phyloP scores from a whole-genome alignment of 1,140 invertebrate genomes.

The Diabrotica undecimpunctata region DNA sequence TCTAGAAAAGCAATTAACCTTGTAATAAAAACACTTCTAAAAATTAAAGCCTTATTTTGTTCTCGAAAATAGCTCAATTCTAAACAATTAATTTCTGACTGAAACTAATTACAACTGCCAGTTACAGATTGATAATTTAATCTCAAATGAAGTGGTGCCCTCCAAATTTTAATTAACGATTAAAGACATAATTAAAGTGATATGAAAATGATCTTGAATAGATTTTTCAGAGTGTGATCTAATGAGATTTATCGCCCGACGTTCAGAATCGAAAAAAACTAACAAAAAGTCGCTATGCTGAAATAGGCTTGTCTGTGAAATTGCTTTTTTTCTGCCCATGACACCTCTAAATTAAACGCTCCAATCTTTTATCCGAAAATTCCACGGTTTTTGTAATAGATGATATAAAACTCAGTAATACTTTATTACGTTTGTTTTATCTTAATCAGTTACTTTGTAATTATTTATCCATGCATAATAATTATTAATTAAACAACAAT shows the following conservation, averaged over 20 bases:
- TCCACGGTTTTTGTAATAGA: no score
- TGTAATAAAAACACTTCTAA: not conserved
- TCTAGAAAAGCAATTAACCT: no score
- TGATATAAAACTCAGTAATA: no score
- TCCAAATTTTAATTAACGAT: conserved; percentile 3
- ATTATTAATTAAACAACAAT: no score
- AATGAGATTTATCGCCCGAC: conserved; percentile 2
- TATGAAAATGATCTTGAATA: conserved; percentile 1
- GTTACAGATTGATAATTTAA: conserved; percentile 3
- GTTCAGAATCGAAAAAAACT: not conserved
- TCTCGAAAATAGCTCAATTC: not conserved
- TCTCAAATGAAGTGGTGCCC: not conserved
- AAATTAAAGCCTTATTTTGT: conserved; percentile 11
- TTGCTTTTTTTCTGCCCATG: not conserved
- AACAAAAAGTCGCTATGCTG: not conserved
- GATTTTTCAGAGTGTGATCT: not conserved
- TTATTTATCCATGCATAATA: no score
- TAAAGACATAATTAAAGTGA: conserved; percentile 1
- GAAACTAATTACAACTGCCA: not conserved
- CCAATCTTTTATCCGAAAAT: no score
- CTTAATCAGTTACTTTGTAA: no score
- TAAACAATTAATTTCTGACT: not conserved
- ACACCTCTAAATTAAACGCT: no score
- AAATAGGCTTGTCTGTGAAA: not conserved
- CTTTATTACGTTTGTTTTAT: no score